Base-by-base conservation (phyloP, 2,797 vertebrate species). In the Enteromius thamalakanensis region DNA sequence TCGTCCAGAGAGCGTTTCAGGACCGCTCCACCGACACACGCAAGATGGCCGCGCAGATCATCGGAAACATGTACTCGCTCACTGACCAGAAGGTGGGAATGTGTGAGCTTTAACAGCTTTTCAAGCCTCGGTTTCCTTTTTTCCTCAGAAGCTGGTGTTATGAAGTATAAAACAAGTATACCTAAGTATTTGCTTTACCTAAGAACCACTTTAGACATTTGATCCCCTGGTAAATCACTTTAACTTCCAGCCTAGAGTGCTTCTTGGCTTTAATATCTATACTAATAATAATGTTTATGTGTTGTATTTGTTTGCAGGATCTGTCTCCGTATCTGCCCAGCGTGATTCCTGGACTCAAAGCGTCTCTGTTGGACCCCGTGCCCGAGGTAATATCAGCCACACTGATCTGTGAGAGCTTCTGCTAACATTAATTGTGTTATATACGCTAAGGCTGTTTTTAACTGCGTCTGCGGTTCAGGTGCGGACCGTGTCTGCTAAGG, bases 31-130 rank as follows among this genome's bases (percentile, higher is more conserved):
- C 98, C 0, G 98, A 99, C 91, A 99, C 98, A 0, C 96, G 98
- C 88, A 99, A 99, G 91, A 99, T 99, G 98, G 98, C 98, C 0
- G 98, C 98, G 21, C 98, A 99, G 93, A 99, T 99, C 87, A 99
- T 99, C 55, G 98, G 98, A 87, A 99, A 99, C 94, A 99, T 99
- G 98, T 99, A 99, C 92, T 99, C 98, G 4, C 94, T 99, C 78
- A 99, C 98, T 0, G 98, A 99, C 90, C 98, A 99, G 93, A 99
- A 99, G 98, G 98, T 99, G 26, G 40, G 51, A 80, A 45, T 76
- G 47, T n/a, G 53, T 10, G 21, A 8, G 1, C 19, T n/a, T 55
- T 4, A 55, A 55, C 8, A 6, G 23, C 19, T 42, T 26, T 37
- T 37, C 26, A 26, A 26, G 21, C 64, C 8, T 67, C 19, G 6